Evolutionary conservation across 2,888 invertebrate species (phyloP), one percentile per base, ranked within the genome.

Genomic region (Euspilapteryx auroguttella): DNA sequence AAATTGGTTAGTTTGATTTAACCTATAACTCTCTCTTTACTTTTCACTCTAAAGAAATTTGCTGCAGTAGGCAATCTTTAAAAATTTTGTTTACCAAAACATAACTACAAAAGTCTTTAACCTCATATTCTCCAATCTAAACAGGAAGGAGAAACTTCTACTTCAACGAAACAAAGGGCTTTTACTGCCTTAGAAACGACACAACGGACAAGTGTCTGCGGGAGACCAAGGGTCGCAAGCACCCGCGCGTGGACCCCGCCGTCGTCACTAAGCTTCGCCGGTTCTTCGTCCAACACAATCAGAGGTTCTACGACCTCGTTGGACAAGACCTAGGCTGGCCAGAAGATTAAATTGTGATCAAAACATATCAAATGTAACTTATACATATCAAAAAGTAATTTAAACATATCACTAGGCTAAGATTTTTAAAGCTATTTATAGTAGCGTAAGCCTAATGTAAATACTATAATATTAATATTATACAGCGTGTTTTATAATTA

Each of bases 101-200:
- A n/a, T n/a, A n/a, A n/a, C n/a, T n/a, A n/a, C n/a, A n/a, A n/a
- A n/a, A n/a, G n/a, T n/a, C n/a, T n/a, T n/a, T n/a, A n/a, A n/a
- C n/a, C n/a, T n/a, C n/a, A n/a, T n/a, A n/a, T n/a, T n/a, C n/a
- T n/a, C n/a, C n/a, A 42, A 28, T 39, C 30, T 29, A 24, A 38
- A 55, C 56, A 75, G 85, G 85, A 30, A 81, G 86, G 45, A 89
- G 89, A 57, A 92, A 94, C 65, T 93, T 98, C 65, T 94, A 95
- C 71, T 98, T 94, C 76, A 97, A 99, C 73, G 87, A 89, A 66
- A 94, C 94, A 10, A 94, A 96, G 64, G 94, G 97, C 34, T 94
- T 99, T 75, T 97, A 90, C 68, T 97, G 97, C 59, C 76, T 91
- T 49, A 78, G 91, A 48, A 85, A 92, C 65, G 87, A 91, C 61